These are phyloP conservation scores for Laupala kohalensis DNA, from an alignment of 1,140 invertebrate species.

Conservation along the genomic window DNA sequence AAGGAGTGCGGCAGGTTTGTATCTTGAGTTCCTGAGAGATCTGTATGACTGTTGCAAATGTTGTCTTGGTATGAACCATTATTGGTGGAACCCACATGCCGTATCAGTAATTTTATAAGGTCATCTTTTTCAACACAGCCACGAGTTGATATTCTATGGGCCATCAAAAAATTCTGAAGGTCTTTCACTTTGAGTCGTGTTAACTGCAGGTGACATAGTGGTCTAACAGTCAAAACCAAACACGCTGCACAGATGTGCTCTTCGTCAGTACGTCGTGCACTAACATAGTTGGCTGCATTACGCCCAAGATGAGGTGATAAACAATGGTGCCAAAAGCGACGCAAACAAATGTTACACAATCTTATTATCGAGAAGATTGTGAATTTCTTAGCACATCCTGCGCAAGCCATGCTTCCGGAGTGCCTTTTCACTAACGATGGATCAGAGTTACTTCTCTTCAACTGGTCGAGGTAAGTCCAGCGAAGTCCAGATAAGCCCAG, in stretches of 20 bases:
- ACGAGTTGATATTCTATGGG: conserved; percentile 51
- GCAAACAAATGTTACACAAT: conserved; percentile 48
- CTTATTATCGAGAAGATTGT: conserved; percentile 50
- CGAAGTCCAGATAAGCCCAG: not conserved
- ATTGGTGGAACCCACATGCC: conserved; percentile 31
- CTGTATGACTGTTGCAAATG: not conserved
- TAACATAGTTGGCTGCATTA: conserved; percentile 23
- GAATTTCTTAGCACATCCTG: conserved; percentile 49
- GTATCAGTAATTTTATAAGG: conserved; percentile 43
- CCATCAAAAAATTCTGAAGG: conserved; percentile 48
- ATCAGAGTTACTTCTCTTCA: not conserved
- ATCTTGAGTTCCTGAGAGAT: not conserved
- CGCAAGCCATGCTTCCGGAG: conserved; percentile 42
- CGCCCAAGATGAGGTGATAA: conserved; percentile 29
- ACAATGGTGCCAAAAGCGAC: conserved; percentile 49
- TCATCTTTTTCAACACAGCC: conserved; percentile 59
- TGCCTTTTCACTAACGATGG: not conserved
- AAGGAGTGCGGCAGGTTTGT: not conserved
- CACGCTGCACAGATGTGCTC: conserved; percentile 29
- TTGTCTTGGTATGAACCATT: not conserved
- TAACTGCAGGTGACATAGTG: conserved; percentile 40
- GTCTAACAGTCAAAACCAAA: conserved; percentile 37
- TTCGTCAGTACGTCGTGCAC: not conserved
- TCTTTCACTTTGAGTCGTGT: conserved; percentile 40
- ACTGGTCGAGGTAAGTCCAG: not conserved